Evolutionary conservation across 2,113 vertebrate genomes (phyloP), one percentile per base, ranked within the genome.

Genomic region (Hiodon tergisus): DNA sequence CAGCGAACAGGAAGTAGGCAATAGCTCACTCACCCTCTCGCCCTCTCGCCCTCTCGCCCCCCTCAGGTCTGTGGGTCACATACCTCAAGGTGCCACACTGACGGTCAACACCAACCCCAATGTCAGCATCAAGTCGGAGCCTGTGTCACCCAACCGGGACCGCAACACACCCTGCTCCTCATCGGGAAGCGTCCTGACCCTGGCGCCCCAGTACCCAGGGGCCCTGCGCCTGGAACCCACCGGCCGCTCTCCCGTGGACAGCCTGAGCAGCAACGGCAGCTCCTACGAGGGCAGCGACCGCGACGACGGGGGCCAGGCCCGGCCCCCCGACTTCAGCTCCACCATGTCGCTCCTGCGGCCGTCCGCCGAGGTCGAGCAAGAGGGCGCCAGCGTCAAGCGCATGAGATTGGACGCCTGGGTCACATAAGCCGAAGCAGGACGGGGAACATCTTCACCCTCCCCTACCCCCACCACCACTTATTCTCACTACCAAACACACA

Each of bases 401-500:
- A 93, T 98, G 94, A 92, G 95, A 78, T 87, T 98, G 81, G 96
- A 98, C 76, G 76, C 94, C 82, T 97, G 96, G 95, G 94, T 95
- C 81, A 95, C 95, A 93, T 97, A 93, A 89, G 17, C 46, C 66
- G 16, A 11, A 8, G 14, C 46, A 58, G 57, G 13, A 31, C 46
- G 10, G 10, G n/a, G 17, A 74, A 53, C 66, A 9, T 10, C 51
- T n/a, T 54, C 61, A 55, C 51, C 5, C 55, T 5, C 17, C 73
- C 73, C 63, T 53, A 67, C 55, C 63, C 31, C 66, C 73, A 63
- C n/a, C 17, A 31, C 60, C 5, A 46, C 62, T 50, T 63, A 14
- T 61, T 65, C 11, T 51, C 72, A 74, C 72, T 66, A 17, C 55
- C 54, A n/a, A 72, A 71, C 62, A 76, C 60, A 72, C 72, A 75